Evolutionary conservation across 2,888 invertebrate genomes (phyloP).

Genomic region (Melieria omissa): DNA sequence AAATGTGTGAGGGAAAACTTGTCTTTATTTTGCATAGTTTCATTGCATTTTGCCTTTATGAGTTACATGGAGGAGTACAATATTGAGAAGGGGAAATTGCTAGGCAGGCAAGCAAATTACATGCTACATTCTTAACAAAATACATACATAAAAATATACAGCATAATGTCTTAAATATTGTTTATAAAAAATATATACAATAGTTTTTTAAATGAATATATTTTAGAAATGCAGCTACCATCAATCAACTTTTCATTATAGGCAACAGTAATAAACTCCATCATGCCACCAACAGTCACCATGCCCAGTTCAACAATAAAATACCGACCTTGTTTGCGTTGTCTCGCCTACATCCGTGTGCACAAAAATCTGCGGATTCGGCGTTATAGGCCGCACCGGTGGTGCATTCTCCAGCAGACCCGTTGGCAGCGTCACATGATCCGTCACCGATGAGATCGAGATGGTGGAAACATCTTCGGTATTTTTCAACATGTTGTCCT

Average conservation of each 20-base stretch:
- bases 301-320: slow-evolving; percentile 52
- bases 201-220: neutral
- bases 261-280: slow-evolving; percentile 5
- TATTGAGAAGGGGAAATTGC: neutral
- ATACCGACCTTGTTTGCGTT: slow-evolving; percentile 59
- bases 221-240: no score
- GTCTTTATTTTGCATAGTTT: slow-evolving; percentile 7
- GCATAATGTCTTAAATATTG: neutral
- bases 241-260: no score
- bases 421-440: slow-evolving; percentile 63
- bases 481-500: slow-evolving; percentile 66
- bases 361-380: slow-evolving; percentile 71
- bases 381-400: slow-evolving; percentile 64
- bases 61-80: neutral
- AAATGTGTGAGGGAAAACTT: neutral
- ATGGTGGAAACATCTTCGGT: slow-evolving; percentile 63
- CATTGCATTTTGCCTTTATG: neutral
- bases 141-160: neutral
- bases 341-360: slow-evolving; percentile 50
- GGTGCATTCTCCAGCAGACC: slow-evolving; percentile 64
- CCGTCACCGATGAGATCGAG: slow-evolving; percentile 66
- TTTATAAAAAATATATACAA: neutral
- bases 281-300: slow-evolving; percentile 21
- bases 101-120: neutral
- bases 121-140: no score